Percentiles rank a stretch among this genome's conserved stretches.
These are phyloP conservation scores for Anadara kagoshimensis DNA, from an alignment of 1,140 invertebrate species.

Conservation along the genomic window DNA sequence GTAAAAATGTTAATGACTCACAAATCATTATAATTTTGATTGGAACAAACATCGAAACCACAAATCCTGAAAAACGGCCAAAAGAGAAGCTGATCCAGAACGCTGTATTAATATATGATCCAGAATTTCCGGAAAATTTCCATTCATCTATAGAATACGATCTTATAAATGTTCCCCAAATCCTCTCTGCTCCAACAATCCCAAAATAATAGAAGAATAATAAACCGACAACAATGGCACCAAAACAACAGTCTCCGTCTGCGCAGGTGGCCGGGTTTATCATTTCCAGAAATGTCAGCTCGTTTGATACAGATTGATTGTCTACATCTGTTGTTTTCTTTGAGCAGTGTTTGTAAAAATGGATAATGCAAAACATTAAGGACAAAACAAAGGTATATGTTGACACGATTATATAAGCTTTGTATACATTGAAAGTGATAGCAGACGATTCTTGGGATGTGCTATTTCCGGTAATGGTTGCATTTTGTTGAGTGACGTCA, in stretches of 20 bases:
- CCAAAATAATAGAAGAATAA: slow-evolving; percentile 46
- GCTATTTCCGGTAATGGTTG: not conserved
- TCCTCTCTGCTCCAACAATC: slow-evolving; percentile 46
- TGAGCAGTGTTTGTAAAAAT: not conserved
- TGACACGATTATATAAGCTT: not conserved
- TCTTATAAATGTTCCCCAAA: slow-evolving; percentile 11
- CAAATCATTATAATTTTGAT: slow-evolving; percentile 7
- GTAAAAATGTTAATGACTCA: not conserved
- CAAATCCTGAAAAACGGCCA: slow-evolving; percentile 8
- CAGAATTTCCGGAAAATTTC: slow-evolving; percentile 7
- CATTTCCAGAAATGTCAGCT: slow-evolving; percentile 21
- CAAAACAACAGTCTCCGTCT: slow-evolving; percentile 31
- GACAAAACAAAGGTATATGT: not conserved
- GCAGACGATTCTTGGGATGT: not conserved
- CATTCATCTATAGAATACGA: slow-evolving; percentile 13
- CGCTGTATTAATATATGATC: slow-evolving; percentile 4
- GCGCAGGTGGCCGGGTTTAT: slow-evolving; percentile 44
- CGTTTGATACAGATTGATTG: not conserved
- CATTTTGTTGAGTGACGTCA: not conserved
- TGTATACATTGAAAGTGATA: not conserved
- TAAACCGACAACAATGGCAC: slow-evolving; percentile 35
- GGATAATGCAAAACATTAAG: not conserved
- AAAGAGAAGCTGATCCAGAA: slow-evolving; percentile 18
- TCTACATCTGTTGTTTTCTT: not conserved
- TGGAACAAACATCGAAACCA: not conserved